Base-by-base conservation (phyloP, 2,113 vertebrate species). In the Psilopogon haemacephalus region DNA sequence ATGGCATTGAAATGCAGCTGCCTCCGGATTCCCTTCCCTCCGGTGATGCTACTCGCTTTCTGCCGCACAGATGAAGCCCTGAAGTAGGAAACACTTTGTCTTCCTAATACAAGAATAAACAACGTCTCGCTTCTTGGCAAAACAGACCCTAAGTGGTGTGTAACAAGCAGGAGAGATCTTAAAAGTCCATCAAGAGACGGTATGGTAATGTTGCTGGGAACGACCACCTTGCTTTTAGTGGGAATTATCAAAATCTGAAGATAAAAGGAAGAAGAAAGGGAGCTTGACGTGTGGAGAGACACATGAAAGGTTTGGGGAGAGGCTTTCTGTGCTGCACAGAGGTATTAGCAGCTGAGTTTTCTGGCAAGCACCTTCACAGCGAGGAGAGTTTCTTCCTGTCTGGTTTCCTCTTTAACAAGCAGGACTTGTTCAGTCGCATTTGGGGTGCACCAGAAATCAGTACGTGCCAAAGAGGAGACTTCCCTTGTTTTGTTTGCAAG, bases 101-200 rank as follows among this genome's bases (percentile, higher is more conserved):
- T 93, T 86, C 82, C 94, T 94, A 95, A 92, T 90, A 91, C 92
- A 80, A 94, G 76, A 96, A 92, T 92, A 97, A 97, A 78, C 84
- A 92, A 68, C 63, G 92, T 97, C 95, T 96, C 33, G 6, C 93
- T 93, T 90, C 90, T 84, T 95, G 91, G 78, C 94, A 86, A 86
- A 91, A 74, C 76, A 87, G 83, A 85, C 60, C 86, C 32, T 8
- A 60, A 33, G 63, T 78, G 79, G 75, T 35, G 54, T 81, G 76
- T 86, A 90, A 84, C 90, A 91, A 85, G 85, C 86, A 76, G 72
- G 82, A 95, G 88, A 91, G 83, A 72, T 92, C 80, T 97, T 84
- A 79, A 56, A 88, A 94, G 92, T 90, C 84, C 95, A 63, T 85
- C 88, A 92, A 88, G 93, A 95, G 79, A 93, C 15, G 79, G 86